phyloP scores from a whole-genome alignment of 2,888 invertebrate species.

The Chaetogeoica ovagalla region DNA sequence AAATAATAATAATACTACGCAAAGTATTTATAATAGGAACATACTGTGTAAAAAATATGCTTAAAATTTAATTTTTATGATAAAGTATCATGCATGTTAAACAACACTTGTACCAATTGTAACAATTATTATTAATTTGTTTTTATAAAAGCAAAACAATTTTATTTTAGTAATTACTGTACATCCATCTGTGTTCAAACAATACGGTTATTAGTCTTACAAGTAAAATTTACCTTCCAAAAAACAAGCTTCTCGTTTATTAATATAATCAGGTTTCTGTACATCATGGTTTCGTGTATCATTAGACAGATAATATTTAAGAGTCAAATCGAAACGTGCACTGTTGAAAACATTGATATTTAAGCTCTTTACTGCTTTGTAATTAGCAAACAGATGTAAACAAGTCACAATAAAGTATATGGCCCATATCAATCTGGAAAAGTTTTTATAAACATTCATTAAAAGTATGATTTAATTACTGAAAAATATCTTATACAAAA shows the following conservation, averaged over 20 bases:
- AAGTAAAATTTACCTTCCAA: constrained; percentile 62
- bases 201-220: constrained; percentile 11
- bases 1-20: no score
- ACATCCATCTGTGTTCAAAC: not conserved
- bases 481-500: not conserved
- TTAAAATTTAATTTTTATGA: not conserved
- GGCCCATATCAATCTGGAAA: constrained; percentile 71
- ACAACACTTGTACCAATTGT: no score
- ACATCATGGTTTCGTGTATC: constrained; percentile 62
- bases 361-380: constrained; percentile 80
- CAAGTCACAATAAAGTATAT: constrained; percentile 74
- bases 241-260: constrained; percentile 73
- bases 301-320: constrained; percentile 68
- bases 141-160: not conserved
- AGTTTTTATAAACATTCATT: constrained; percentile 47
- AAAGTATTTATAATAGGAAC: no score
- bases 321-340: constrained; percentile 71
- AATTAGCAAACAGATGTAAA: constrained; percentile 85
- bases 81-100: not conserved
- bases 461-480: not conserved
- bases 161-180: not conserved
- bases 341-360: constrained; percentile 80
- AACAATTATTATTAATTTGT: no score
- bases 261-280: constrained; percentile 69
- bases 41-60: no score